Evolutionary conservation across 2,888 invertebrate species (phyloP).

Genomic region (Rhingia rostrata): DNA sequence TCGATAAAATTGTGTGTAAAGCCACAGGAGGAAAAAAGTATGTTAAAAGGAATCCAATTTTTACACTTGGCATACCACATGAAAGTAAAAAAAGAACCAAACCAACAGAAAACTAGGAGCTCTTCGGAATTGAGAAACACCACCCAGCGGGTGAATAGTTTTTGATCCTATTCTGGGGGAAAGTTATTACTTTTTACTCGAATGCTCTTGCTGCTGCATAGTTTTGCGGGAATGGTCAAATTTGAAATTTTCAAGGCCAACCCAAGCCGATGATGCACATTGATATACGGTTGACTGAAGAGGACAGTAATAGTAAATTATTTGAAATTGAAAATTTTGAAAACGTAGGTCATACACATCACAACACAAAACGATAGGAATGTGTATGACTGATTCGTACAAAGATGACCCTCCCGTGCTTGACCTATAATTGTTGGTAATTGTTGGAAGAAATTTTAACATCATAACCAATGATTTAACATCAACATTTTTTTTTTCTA

Average conservation of each 20-base stretch:
- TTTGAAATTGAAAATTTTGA: too few relatives aligned
- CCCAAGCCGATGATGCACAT: not conserved
- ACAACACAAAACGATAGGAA: too few relatives aligned
- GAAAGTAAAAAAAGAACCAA: slow-evolving; percentile 31
- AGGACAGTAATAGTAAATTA: too few relatives aligned
- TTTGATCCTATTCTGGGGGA: not conserved
- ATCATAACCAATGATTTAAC: too few relatives aligned
- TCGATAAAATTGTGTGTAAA: not conserved
- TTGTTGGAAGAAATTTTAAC: too few relatives aligned
- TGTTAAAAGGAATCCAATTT: slow-evolving; percentile 48
- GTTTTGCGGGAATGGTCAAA: not conserved
- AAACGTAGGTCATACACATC: too few relatives aligned
- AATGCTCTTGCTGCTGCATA: not conserved
- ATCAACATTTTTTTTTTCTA: too few relatives aligned
- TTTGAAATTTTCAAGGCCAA: not conserved
- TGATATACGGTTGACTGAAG: not conserved
- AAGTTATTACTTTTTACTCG: not conserved
- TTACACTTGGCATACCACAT: slow-evolving; percentile 11
- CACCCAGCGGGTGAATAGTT: slow-evolving; percentile 20
- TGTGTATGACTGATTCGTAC: too few relatives aligned
- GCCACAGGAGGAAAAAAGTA: not conserved
- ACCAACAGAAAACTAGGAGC: not conserved
- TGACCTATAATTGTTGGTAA: too few relatives aligned
- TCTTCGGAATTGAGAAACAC: not conserved
- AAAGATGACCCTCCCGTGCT: too few relatives aligned